A percentile compares a stretch with the other conserved stretches of the same genome.
phyloP scores from a whole-genome alignment of 2,113 vertebrate genomes.

The Uropsilus gracilis region DNA sequence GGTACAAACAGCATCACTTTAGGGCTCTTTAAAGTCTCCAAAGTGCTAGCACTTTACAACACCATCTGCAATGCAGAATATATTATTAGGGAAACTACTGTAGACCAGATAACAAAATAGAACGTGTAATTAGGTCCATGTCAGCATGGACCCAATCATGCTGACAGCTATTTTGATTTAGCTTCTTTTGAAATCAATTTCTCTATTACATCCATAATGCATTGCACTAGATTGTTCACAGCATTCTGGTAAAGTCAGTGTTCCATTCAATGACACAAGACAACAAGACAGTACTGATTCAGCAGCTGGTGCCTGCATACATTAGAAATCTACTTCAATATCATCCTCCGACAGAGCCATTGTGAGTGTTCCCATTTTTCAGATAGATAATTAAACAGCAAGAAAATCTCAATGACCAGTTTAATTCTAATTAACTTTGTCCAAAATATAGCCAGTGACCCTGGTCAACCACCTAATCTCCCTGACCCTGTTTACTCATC shows the following conservation, averaged over 20 bases:
- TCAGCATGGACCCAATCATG: not conserved
- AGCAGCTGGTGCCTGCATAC: not conserved
- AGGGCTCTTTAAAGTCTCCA: constrained; percentile 17
- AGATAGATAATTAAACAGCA: constrained; percentile 1
- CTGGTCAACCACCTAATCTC: constrained; percentile 15
- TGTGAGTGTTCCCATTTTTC: constrained; percentile 26
- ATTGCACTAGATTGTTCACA: not conserved
- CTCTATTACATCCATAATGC: not conserved
- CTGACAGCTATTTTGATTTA: constrained; percentile 41
- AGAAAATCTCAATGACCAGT: not conserved
- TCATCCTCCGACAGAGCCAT: not conserved
- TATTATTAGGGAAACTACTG: not conserved
- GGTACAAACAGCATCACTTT: not conserved
- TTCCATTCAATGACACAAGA: not conserved
- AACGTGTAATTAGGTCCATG: constrained; percentile 17
- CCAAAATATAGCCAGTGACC: not conserved
- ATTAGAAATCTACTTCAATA: not conserved
- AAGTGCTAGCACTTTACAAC: not conserved
- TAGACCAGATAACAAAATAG: constrained; percentile 12
- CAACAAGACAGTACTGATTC: not conserved
- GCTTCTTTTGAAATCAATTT: constrained; percentile 42
- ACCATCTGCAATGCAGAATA: not conserved
- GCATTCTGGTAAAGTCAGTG: not conserved
- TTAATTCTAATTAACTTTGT: not conserved
- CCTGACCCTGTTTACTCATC: not conserved